These are phyloP conservation scores for Drosophila mauritiana DNA, from an alignment of 1,140 invertebrate genomes.

Conservation along the genomic window DNA sequence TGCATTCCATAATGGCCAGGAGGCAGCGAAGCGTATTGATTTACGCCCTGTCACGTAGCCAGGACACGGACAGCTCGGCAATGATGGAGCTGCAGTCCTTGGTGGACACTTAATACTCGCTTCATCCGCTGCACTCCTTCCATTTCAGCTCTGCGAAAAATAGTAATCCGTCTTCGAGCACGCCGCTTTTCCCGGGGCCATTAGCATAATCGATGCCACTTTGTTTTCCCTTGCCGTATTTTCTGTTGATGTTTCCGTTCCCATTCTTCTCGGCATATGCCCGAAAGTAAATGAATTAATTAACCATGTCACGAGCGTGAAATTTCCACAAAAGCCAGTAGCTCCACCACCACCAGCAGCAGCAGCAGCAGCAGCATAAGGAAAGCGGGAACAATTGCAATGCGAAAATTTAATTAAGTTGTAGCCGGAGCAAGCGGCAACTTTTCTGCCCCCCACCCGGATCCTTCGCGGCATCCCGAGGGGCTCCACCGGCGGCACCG, in stretches of 20 bases:
- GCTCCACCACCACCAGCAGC: no score
- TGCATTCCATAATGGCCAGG: slow-evolving; percentile 67
- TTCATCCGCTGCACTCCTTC: neutral
- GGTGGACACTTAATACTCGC: slow-evolving; percentile 17
- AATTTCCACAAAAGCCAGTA: slow-evolving; percentile 72
- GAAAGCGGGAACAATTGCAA: slow-evolving; percentile 65
- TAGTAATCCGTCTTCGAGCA: slow-evolving; percentile 30
- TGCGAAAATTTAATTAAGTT: slow-evolving; percentile 77
- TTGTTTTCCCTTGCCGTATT: slow-evolving; percentile 50
- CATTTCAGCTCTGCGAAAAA: slow-evolving; percentile 6
- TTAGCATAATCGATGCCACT: slow-evolving; percentile 77
- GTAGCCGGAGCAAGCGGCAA: slow-evolving; percentile 36
- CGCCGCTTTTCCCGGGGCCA: slow-evolving; percentile 14
- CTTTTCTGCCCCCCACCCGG: slow-evolving; percentile 20
- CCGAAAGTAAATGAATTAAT: slow-evolving; percentile 75
- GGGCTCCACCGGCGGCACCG: neutral
- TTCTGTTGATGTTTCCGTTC: slow-evolving; percentile 19
- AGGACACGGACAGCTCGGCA: slow-evolving; percentile 5
- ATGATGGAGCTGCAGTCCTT: slow-evolving; percentile 9
- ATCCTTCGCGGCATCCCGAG: slow-evolving; percentile 8
- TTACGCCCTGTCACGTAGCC: slow-evolving; percentile 73
- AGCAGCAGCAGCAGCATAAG: no score
- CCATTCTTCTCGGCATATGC: slow-evolving; percentile 39
- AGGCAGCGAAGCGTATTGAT: slow-evolving; percentile 64
- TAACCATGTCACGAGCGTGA: slow-evolving; percentile 73